phyloP scores from a whole-genome alignment of 2,888 invertebrate genomes.

The Synanthedon tipuliformis region DNA sequence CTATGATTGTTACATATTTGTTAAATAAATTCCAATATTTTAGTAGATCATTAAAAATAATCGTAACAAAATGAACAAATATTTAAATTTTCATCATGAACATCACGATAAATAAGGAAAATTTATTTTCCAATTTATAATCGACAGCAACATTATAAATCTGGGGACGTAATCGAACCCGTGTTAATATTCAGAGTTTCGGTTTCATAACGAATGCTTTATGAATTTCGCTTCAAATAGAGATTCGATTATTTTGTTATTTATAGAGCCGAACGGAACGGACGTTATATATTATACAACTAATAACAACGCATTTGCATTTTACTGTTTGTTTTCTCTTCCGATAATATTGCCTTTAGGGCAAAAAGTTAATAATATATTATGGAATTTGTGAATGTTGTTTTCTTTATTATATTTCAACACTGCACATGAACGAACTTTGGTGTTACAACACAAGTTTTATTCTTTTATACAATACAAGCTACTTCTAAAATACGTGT shows the following conservation, averaged over 20 bases:
- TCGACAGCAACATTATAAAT: background rate
- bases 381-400: background rate
- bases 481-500: too few relatives aligned
- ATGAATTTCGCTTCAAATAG: conserved; percentile 25
- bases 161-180: background rate
- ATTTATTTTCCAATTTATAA: background rate
- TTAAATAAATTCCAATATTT: too few relatives aligned
- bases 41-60: too few relatives aligned
- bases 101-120: background rate
- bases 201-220: conserved; percentile 29
- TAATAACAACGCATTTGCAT: conserved; percentile 45
- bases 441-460: too few relatives aligned
- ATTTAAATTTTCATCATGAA: too few relatives aligned
- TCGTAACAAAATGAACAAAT: too few relatives aligned
- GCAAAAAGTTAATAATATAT: conserved; percentile 6
- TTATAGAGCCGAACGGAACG: conserved; percentile 33
- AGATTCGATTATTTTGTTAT: conserved; percentile 37
- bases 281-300: conserved; percentile 33
- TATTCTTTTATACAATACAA: too few relatives aligned
- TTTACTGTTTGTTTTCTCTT: conserved; percentile 34
- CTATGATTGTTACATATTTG: too few relatives aligned
- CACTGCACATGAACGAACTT: too few relatives aligned
- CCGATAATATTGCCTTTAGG: conserved; percentile 4
- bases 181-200: conserved; percentile 26
- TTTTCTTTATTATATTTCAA: too few relatives aligned